Conservation (phyloP, 2,113 vertebrate species). For the Toxotes chatareus region DNA sequence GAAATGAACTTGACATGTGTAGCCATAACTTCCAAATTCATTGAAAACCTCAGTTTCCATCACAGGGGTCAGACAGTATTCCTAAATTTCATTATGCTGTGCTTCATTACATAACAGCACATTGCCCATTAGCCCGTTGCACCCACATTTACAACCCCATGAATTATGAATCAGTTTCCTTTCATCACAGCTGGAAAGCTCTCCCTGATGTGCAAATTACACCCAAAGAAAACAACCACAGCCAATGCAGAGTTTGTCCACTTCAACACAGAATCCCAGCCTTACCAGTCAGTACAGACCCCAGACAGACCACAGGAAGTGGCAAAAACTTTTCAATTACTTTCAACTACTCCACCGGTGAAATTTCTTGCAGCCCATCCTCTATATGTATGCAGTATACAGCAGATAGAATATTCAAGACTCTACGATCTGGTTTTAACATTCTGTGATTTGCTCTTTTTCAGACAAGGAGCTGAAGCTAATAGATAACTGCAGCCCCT, state of each 20-base stretch:
- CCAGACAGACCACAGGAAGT: background rate
- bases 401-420: slow-evolving; percentile 13
- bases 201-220: slow-evolving; percentile 76
- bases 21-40: slow-evolving; percentile 41
- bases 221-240: slow-evolving; percentile 61
- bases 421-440: slow-evolving; percentile 23
- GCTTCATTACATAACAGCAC: slow-evolving; percentile 74
- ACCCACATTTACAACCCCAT: slow-evolving; percentile 76
- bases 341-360: background rate
- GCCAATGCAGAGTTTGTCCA: slow-evolving; percentile 34
- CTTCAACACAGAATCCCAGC: slow-evolving; percentile 11
- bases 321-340: background rate
- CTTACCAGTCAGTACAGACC: background rate
- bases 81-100: slow-evolving; percentile 68
- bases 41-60: slow-evolving; percentile 41
- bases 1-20: slow-evolving; percentile 37
- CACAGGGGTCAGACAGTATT: slow-evolving; percentile 59
- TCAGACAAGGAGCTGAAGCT: slow-evolving; percentile 51
- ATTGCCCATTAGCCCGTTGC: slow-evolving; percentile 72
- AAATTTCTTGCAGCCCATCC: background rate
- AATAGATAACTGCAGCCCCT: slow-evolving; percentile 60
- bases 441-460: slow-evolving; percentile 31
- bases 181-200: slow-evolving; percentile 78
- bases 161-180: slow-evolving; percentile 78
- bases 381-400: background rate